A percentile compares a stretch with the other conserved stretches of the same genome.
These are phyloP conservation scores for Bradysia coprophila DNA, from an alignment of 1,140 invertebrate genomes.

Conservation along the genomic window DNA sequence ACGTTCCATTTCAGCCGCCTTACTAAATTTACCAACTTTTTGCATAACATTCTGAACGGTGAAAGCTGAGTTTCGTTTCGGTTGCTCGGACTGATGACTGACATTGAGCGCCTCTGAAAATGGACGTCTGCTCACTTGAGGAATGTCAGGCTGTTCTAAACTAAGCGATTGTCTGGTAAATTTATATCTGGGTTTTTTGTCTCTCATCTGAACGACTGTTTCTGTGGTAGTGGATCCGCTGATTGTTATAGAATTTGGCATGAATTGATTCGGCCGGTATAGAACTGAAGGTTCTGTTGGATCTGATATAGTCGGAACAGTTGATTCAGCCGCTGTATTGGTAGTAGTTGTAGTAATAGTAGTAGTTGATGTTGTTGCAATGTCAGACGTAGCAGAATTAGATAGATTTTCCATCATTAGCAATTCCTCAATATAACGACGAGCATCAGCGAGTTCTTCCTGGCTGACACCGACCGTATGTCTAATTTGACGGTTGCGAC, in stretches of 20 bases:
- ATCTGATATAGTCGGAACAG: neutral
- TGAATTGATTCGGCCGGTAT: constrained; percentile 9
- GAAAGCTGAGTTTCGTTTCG: too few species aligned
- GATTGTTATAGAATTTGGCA: constrained; percentile 9
- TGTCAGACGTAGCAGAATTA: too few species aligned
- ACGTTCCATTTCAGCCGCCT: too few species aligned
- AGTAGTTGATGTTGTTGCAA: too few species aligned
- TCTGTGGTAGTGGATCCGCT: constrained; percentile 16
- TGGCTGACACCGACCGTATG: constrained; percentile 65
- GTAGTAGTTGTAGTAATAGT: constrained; percentile 1
- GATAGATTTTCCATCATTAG: constrained; percentile 9
- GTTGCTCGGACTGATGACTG: too few species aligned
- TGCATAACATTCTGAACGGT: too few species aligned
- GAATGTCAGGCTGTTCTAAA: neutral
- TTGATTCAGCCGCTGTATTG: too few species aligned
- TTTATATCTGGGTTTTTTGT: neutral
- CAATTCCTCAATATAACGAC: constrained; percentile 27
- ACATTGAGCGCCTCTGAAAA: too few species aligned
- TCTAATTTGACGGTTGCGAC: constrained; percentile 32
- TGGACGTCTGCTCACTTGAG: neutral
- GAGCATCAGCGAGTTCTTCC: constrained; percentile 56
- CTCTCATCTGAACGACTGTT: constrained; percentile 2
- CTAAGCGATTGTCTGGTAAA: constrained; percentile 10
- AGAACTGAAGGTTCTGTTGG: constrained; percentile 4
- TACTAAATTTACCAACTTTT: too few species aligned